Evolutionary conservation across 1,140 invertebrate genomes (phyloP), one percentile per base, ranked within the genome.

Genomic region (Camponotus pennsylvanicus): DNA sequence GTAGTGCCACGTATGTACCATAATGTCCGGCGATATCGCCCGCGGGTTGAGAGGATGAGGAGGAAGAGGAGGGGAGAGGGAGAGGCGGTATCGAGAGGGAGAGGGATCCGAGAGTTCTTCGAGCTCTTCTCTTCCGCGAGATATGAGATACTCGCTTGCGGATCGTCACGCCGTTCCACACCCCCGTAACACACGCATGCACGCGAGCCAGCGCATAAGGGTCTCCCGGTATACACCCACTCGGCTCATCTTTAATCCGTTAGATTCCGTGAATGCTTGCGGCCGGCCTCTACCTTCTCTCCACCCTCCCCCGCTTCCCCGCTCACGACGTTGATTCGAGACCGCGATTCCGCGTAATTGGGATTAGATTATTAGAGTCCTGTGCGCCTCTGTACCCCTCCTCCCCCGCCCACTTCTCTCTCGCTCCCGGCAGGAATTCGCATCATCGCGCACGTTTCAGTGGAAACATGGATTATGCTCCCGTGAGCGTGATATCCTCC

Each of bases 301-400:
- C 13, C 49, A 13, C 3, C 9, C 42, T 45, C 45, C 45, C 3
- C 45, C 13, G 45, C 45, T 15, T 13, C 55, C 52, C 55, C 83
- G 27, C 27, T 69, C 86, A 52, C 76, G 85, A 89, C 80, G 79
- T 75, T 83, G 77, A 89, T 89, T 82, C 80, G 77, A 70, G 80
- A 64, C 85, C 88, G 88, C 86, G 90, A 89, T 90, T 86, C 90
- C 90, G 88, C 90, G 87, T 92, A 92, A 91, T 92, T 91, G 90
- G 88, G 90, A 91, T 90, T 89, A 89, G 90, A 93, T 91, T 91
- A 92, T 93, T 91, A 92, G 91, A 92, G 69, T 82, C 88, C 67
- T 52, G 80, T 52, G 49, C 49, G 49, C 49, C 49, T 52, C 49
- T 52, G 49, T 52, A 18, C 15, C 71, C 49, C n/a, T 13, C 34